Evolutionary conservation across 1,140 invertebrate species (phyloP), one percentile per base, ranked within the genome.

Genomic region (Calliopsis andreniformis): DNA sequence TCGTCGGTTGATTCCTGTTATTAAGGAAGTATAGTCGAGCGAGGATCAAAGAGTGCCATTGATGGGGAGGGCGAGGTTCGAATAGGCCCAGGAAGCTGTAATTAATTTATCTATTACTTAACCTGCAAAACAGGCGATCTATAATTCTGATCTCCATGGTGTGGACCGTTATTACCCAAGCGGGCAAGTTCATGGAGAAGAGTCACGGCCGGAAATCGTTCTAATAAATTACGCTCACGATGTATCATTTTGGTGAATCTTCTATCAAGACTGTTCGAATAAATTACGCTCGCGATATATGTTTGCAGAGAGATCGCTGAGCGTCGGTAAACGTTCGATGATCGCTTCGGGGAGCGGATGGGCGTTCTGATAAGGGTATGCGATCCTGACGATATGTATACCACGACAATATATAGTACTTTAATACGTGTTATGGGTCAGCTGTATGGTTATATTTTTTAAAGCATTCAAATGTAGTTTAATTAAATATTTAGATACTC

Each of bases 101-200:
- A 75, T 75, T 75, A 75, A 75, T 75, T 67, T 67, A 67, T 66
- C 39, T 56, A 64, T 64, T 72, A 53, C 51, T 56, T 30, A 30
- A 2, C 39, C 14, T 20, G 3, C 20, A 23, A n/a, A 51, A 62
- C 59, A 23, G 16, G 30, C 4, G 58, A 71, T 71, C 58, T 62
- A 51, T 56, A 66, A 64, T 56, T 10, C 20, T 25, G 25, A 73
- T 56, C 71, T 35, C 23, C 23, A 20, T 14, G 58, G 1, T 20
- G n/a, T 3, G 59, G 14, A 64, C 69, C 69, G 69, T 72, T 72
- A 72, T 64, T 64, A 30, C 25, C 16, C 8, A n/a, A 28, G 25
- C 25, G 35, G 32, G 32, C 32, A 42, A 42, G 45, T 30, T 25
- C 42, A 30, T 30, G 16, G 32, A 6, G 32, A 23, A 32, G 28